Conservation (phyloP, 2,888 invertebrate genomes). For the Aelia acuminata region DNA sequence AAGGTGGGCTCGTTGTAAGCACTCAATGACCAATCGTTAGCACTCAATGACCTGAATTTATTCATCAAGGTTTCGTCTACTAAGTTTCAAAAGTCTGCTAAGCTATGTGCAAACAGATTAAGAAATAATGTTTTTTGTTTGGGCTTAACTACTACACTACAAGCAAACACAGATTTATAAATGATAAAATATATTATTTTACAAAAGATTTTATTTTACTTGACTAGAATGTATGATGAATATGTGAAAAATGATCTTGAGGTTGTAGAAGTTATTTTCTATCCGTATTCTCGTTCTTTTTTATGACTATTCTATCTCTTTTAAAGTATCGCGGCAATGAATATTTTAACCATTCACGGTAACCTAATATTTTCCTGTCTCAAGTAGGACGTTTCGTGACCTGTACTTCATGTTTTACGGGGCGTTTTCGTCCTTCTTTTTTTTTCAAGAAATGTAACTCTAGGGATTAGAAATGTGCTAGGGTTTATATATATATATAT, state of each 20-base stretch:
- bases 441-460: slow-evolving; percentile 1
- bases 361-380: slow-evolving; percentile 2
- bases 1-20: too few relatives aligned
- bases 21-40: too few relatives aligned
- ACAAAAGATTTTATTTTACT: too few relatives aligned
- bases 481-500: too few relatives aligned
- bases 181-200: too few relatives aligned
- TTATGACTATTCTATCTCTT: background rate
- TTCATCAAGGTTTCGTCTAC: too few relatives aligned
- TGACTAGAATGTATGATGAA: background rate
- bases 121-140: too few relatives aligned
- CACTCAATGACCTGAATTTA: too few relatives aligned
- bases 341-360: slow-evolving; percentile 21
- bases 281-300: background rate
- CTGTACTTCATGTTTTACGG: slow-evolving; percentile 28
- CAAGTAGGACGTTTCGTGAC: background rate
- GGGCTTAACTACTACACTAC: too few relatives aligned
- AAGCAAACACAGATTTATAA: too few relatives aligned
- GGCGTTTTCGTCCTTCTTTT: background rate
- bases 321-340: background rate
- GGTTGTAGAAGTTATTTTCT: background rate
- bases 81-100: too few relatives aligned
- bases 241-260: background rate
- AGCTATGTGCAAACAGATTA: too few relatives aligned
- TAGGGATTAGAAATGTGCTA: slow-evolving; percentile 12